phyloP scores from a whole-genome alignment of 1,140 invertebrate species.

The Papilio aristodemus region DNA sequence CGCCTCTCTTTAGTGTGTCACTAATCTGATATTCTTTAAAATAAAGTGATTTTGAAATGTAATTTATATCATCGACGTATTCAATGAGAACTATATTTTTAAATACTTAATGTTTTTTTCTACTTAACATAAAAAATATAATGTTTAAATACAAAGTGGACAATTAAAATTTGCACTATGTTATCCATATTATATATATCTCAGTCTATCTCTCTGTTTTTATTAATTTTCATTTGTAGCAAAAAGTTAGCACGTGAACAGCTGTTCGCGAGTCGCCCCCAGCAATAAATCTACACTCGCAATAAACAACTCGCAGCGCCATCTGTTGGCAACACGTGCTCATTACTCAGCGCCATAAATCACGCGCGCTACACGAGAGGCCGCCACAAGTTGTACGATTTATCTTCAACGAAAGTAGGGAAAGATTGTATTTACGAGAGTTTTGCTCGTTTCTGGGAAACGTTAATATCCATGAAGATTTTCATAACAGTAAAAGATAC shows the following conservation, averaged over 20 bases:
- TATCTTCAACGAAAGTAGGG: slow-evolving; percentile 50
- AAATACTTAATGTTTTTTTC: too few relatives aligned
- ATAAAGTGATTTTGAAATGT: too few relatives aligned
- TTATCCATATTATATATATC: too few relatives aligned
- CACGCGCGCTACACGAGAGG: slow-evolving; percentile 62
- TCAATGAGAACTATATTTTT: too few relatives aligned
- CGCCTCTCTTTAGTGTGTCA: too few relatives aligned
- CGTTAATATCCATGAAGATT: slow-evolving; percentile 13
- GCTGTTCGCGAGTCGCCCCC: slow-evolving; percentile 35
- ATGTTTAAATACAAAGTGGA: too few relatives aligned
- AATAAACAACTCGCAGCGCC: slow-evolving; percentile 73
- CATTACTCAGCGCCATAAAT: slow-evolving; percentile 65
- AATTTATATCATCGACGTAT: too few relatives aligned
- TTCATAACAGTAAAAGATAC: slow-evolving; percentile 29
- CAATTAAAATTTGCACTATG: too few relatives aligned
- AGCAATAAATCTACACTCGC: slow-evolving; percentile 58
- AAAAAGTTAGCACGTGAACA: slow-evolving; percentile 26
- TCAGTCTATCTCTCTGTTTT: background rate
- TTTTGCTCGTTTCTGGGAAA: slow-evolving; percentile 38
- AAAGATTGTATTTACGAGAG: slow-evolving; percentile 68
- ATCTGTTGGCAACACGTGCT: slow-evolving; percentile 63
- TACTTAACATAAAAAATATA: too few relatives aligned
- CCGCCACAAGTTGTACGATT: slow-evolving; percentile 64
- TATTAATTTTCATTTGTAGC: slow-evolving; percentile 14
- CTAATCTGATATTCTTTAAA: too few relatives aligned